These are phyloP conservation scores for Drosophila macrothrix DNA, from an alignment of 2,888 invertebrate species.

Conservation along the genomic window DNA sequence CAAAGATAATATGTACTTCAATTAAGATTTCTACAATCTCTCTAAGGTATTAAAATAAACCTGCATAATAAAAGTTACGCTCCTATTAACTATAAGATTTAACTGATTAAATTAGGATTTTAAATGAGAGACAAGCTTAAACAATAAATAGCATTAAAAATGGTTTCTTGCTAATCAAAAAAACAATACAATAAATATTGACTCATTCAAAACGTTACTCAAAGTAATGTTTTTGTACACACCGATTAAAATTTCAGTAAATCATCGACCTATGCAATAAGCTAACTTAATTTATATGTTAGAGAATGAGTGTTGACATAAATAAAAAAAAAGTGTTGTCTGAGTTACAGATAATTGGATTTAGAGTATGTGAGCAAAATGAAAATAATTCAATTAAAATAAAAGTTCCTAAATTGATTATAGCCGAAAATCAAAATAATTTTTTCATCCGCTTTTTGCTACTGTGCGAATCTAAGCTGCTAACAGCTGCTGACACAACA, in stretches of 20 bases:
- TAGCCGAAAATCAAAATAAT: conserved; percentile 12
- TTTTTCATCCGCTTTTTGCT: neutral
- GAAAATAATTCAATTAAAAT: neutral
- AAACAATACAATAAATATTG: neutral
- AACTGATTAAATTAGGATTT: neutral
- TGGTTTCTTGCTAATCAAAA: neutral
- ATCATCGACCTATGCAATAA: neutral
- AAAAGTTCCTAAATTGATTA: conserved; percentile 1
- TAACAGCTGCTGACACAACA: conserved; percentile 24
- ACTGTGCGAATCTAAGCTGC: conserved; percentile 28
- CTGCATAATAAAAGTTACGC: neutral
- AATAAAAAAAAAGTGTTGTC: neutral
- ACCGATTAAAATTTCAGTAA: neutral
- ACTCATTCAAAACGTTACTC: neutral
- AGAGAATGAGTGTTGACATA: neutral
- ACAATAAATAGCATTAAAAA: neutral
- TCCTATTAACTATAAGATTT: neutral
- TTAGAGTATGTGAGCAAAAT: neutral
- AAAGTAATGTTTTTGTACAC: neutral
- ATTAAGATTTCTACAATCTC: neutral
- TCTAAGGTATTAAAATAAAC: neutral
- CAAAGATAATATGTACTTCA: neutral
- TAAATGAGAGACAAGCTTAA: neutral
- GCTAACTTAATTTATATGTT: neutral
- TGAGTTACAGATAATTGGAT: neutral